A percentile compares a stretch with the other conserved stretches of the same genome.
Evolutionary conservation across 1,140 invertebrate species (phyloP).

Genomic region (Drosophila tropicalis): DNA sequence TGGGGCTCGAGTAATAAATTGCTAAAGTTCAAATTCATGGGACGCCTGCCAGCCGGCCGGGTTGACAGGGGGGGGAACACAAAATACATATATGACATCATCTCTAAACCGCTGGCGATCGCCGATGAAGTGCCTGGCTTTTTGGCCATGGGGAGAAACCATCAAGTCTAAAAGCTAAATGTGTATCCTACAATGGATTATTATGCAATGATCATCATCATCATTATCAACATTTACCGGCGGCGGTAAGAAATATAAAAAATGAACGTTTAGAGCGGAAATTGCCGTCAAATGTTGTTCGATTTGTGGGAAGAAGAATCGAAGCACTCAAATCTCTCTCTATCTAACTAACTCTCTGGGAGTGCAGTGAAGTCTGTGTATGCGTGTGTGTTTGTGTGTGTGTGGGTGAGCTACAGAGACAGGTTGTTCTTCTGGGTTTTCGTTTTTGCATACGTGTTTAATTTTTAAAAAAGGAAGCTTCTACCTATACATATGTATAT

Average conservation of each 20-base stretch:
- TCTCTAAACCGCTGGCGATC: slow-evolving; percentile 43
- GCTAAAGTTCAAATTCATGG: slow-evolving; percentile 59
- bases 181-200: slow-evolving; percentile 55
- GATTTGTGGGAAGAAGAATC: slow-evolving; percentile 35
- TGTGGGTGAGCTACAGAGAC: background rate
- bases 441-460: background rate
- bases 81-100: no score
- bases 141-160: slow-evolving; percentile 44
- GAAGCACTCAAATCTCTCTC: background rate
- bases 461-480: background rate
- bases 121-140: background rate
- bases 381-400: background rate
- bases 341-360: background rate
- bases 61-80: background rate
- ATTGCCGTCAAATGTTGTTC: slow-evolving; percentile 42
- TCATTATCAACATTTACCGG: background rate
- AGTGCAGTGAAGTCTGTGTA: background rate
- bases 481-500: background rate
- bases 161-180: slow-evolving; percentile 32
- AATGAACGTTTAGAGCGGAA: slow-evolving; percentile 38
- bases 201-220: slow-evolving; percentile 70
- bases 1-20: slow-evolving; percentile 42
- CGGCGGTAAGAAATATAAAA: slow-evolving; percentile 19
- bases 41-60: background rate
- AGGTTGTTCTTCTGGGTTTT: background rate